Evolutionary conservation across 2,888 invertebrate genomes (phyloP).

Genomic region (Oscheius sp.): DNA sequence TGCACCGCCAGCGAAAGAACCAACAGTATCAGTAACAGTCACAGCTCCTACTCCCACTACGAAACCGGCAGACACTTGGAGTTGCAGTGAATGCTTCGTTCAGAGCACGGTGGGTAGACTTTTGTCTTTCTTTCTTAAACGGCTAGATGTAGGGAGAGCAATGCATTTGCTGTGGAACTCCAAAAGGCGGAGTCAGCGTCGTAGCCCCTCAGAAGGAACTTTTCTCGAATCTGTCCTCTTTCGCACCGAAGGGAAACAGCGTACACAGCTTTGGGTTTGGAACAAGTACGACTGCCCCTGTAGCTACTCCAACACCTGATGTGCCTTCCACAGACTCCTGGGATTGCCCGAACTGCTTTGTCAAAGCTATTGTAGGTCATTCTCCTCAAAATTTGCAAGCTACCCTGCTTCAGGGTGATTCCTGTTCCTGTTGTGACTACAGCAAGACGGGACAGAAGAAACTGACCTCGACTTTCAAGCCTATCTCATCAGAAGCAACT

Average conservation of each 20-base stretch:
- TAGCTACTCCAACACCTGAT: no score
- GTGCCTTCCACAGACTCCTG: neutral
- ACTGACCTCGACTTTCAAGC: neutral
- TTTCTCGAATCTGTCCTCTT: slow-evolving; percentile 1
- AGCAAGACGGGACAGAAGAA: no score
- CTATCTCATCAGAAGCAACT: neutral
- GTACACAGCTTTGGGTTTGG: neutral
- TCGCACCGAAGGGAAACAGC: neutral
- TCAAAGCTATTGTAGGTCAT: neutral
- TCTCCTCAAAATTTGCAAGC: neutral
- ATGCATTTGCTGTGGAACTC: slow-evolving; percentile 11
- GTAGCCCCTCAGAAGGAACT: neutral
- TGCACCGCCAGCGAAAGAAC: no score
- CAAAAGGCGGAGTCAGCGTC: slow-evolving; percentile 2
- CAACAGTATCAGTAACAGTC: neutral
- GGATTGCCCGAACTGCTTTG: slow-evolving; percentile 26
- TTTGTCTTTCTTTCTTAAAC: no score
- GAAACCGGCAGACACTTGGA: slow-evolving; percentile 6
- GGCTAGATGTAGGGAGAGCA: neutral
- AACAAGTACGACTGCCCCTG: neutral
- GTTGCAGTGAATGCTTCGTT: slow-evolving; percentile 26
- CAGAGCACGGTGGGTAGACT: slow-evolving; percentile 5
- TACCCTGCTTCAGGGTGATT: no score
- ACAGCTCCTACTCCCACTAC: neutral
- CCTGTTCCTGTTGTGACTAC: no score